These are phyloP conservation scores for Pseudeuparius sepicola DNA, from an alignment of 2,888 invertebrate species.

Conservation along the genomic window DNA sequence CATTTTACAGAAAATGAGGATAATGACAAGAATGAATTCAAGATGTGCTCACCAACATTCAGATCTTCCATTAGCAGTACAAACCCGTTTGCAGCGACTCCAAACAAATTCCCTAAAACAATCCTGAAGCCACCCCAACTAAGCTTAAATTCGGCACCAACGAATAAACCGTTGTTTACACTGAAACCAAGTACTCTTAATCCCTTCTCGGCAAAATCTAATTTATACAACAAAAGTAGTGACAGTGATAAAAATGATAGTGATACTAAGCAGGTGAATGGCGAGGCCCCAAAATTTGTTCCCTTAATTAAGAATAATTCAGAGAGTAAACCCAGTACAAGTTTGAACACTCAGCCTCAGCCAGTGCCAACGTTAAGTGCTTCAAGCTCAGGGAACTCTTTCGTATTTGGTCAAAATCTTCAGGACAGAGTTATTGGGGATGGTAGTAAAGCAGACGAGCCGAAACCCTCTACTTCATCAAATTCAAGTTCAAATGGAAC, in stretches of 20 bases:
- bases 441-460: conserved; percentile 38
- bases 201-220: conserved; percentile 28
- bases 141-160: conserved; percentile 24
- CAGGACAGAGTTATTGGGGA: conserved; percentile 64
- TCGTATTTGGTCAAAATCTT: conserved; percentile 83
- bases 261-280: conserved; percentile 30
- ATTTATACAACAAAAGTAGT: conserved; percentile 22
- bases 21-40: conserved; percentile 28
- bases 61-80: conserved; percentile 21
- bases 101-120: conserved; percentile 24
- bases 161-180: conserved; percentile 27
- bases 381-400: too few species aligned
- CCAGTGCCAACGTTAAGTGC: conserved; percentile 10
- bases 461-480: conserved; percentile 34
- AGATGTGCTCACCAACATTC: conserved; percentile 27
- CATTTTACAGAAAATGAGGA: conserved; percentile 29
- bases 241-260: conserved; percentile 25
- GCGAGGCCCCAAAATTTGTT: conserved; percentile 36
- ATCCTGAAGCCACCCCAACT: conserved; percentile 31
- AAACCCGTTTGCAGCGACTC: conserved; percentile 27
- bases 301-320: conserved; percentile 31
- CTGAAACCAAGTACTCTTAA: conserved; percentile 37
- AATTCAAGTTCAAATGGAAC: conserved; percentile 42
- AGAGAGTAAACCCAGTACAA: conserved; percentile 16
- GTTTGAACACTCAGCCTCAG: conserved; percentile 14